Evolutionary conservation across 2,113 vertebrate species (phyloP).

Genomic region (Pimephales promelas): DNA sequence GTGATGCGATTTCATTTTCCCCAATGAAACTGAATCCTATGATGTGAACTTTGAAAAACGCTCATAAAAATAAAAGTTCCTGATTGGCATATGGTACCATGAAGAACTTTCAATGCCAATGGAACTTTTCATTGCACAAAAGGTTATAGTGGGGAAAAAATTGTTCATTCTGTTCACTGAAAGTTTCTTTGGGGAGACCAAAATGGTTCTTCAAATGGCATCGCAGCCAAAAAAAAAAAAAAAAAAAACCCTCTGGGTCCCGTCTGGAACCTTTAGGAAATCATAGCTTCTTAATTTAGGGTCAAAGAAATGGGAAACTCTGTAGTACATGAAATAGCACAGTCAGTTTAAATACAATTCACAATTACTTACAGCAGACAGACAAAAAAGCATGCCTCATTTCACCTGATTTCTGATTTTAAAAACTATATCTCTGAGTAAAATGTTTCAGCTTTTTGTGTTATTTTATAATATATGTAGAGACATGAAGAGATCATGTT

Average conservation of each 20-base stretch:
- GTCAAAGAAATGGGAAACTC: background rate
- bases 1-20: background rate
- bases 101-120: too few relatives aligned
- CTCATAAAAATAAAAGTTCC: too few relatives aligned
- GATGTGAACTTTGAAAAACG: background rate
- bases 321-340: background rate
- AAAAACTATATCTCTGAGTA: background rate
- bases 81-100: too few relatives aligned
- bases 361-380: background rate
- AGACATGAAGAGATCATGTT: background rate
- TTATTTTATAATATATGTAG: background rate
- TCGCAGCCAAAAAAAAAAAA: too few relatives aligned
- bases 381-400: background rate
- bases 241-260: too few relatives aligned
- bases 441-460: background rate
- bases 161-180: too few relatives aligned
- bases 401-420: background rate
- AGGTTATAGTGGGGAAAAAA: too few relatives aligned
- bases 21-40: background rate
- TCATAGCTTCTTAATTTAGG: background rate
- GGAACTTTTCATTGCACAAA: too few relatives aligned
- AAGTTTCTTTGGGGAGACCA: too few relatives aligned
- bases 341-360: background rate
- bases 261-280: too few relatives aligned
- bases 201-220: too few relatives aligned